Conservation (phyloP, 64 coral and sea anemone genomes). For the Orbicella faveolata region DNA sequence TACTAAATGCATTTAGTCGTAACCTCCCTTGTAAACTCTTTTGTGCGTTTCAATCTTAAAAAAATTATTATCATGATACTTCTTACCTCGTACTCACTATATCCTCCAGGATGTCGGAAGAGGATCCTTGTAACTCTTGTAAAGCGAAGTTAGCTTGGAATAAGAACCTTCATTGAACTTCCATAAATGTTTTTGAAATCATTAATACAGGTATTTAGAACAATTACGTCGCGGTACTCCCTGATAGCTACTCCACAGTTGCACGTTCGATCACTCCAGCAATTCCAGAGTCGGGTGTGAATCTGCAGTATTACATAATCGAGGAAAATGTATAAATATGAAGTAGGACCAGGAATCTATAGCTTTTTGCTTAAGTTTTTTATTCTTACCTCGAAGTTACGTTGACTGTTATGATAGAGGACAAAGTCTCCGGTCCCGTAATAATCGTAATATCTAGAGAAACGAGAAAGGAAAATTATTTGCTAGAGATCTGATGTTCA, state of each 20-base stretch:
- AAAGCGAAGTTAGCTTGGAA: not conserved
- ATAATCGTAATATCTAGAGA: constrained; percentile 21
- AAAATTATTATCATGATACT: no score
- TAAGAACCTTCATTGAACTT: not conserved
- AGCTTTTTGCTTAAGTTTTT: not conserved
- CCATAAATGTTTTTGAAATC: not conserved
- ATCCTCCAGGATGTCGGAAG: not conserved
- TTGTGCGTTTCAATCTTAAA: no score
- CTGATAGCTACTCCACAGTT: constrained; percentile 75
- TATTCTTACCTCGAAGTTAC: constrained; percentile 39
- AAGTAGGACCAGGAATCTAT: not conserved
- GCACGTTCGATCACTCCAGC: constrained; percentile 23
- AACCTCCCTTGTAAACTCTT: no score
- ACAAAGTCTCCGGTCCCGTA: constrained; percentile 31
- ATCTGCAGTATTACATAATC: constrained; percentile 9
- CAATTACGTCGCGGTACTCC: constrained; percentile 56
- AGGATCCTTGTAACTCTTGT: not conserved
- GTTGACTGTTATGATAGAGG: constrained; percentile 36
- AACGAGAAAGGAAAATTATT: no score
- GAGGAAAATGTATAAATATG: not conserved
- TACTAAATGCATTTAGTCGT: no score
- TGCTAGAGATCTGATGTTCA: no score
- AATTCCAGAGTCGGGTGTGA: constrained; percentile 58
- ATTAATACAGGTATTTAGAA: constrained; percentile 35
- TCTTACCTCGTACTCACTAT: constrained; percentile 20